These are phyloP conservation scores for Nematopogon swammerdamellus DNA, from an alignment of 2,888 invertebrate genomes.

Conservation along the genomic window DNA sequence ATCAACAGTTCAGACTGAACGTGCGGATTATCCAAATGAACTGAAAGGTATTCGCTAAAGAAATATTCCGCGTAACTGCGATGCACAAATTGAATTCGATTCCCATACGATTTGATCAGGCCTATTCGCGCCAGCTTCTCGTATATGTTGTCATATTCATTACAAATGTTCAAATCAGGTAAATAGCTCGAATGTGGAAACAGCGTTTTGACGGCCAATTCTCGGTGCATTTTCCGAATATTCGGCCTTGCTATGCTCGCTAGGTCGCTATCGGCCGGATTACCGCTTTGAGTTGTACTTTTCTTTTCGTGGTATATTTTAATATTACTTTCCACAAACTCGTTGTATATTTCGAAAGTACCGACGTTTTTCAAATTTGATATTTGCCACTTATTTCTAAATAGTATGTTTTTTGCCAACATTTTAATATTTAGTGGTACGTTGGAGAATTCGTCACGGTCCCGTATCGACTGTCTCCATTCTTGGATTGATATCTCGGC, in stretches of 20 bases:
- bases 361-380: neutral
- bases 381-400: neutral
- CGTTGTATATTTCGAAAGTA: neutral
- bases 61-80: neutral
- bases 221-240: neutral
- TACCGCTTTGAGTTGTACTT: neutral
- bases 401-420: neutral
- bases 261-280: neutral
- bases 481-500: neutral
- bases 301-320: neutral
- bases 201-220: neutral
- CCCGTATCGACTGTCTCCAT: neutral
- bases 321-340: neutral
- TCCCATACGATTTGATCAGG: neutral
- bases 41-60: neutral
- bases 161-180: neutral
- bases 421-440: neutral
- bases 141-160: neutral
- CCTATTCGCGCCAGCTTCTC: neutral
- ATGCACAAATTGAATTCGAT: neutral
- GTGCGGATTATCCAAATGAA: neutral
- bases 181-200: neutral
- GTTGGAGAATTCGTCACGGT: neutral
- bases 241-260: neutral
- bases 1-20: neutral